Evolutionary conservation across 2,888 invertebrate genomes (phyloP).

Genomic region (Gryllus longicercus): DNA sequence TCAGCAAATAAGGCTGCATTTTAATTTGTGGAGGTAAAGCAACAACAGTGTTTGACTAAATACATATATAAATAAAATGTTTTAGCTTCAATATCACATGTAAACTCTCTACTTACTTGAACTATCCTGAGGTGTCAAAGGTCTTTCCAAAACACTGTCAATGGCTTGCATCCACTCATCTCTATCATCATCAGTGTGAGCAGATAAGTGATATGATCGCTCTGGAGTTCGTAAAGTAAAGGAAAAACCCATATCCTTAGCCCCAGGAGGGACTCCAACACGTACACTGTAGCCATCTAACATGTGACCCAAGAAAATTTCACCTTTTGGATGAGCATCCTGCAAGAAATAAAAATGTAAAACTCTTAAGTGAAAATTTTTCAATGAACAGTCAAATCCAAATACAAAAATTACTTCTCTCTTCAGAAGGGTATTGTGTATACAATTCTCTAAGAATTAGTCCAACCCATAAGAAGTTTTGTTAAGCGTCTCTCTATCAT

Average conservation of each 20-base stretch:
- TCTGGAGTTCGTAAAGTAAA: constrained; percentile 81
- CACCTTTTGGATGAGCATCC: constrained; percentile 87
- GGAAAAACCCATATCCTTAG: constrained; percentile 73
- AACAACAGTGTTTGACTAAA: not conserved
- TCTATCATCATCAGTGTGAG: constrained; percentile 71
- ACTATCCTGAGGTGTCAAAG: constrained; percentile 74
- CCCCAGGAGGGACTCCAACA: constrained; percentile 63
- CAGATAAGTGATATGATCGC: constrained; percentile 70
- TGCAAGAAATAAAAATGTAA: constrained; percentile 39
- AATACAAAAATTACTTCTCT: no score
- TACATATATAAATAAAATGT: not conserved
- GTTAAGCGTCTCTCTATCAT: not conserved
- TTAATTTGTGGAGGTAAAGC: no score
- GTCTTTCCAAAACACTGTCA: constrained; percentile 68
- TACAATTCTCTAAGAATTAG: no score
- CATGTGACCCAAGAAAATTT: constrained; percentile 79
- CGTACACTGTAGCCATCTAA: constrained; percentile 73
- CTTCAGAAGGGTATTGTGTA: no score
- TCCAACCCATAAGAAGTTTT: no score
- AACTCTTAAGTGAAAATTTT: no score
- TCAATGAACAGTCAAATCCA: no score
- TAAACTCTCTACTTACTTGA: constrained; percentile 54
- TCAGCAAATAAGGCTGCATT: no score
- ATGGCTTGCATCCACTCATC: constrained; percentile 77
- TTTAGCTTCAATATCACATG: not conserved